Conservation (phyloP, 2,888 invertebrate species). For the Torymus tubicola region DNA sequence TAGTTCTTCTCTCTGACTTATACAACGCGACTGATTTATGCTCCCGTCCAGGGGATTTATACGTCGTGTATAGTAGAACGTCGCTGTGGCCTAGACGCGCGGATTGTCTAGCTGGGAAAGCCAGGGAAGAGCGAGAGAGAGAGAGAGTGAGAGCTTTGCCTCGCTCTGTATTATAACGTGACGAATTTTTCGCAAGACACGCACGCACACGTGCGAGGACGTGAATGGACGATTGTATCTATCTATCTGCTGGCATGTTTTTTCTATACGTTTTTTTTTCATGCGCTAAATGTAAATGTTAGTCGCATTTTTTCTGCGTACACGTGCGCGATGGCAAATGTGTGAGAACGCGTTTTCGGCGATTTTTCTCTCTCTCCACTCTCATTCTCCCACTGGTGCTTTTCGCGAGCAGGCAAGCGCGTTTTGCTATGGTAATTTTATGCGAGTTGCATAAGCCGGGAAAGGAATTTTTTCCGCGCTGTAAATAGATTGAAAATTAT, state of each 20-base stretch:
- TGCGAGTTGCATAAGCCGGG: too few relatives aligned
- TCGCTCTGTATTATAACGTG: slow-evolving; percentile 8
- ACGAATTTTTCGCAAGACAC: slow-evolving; percentile 38
- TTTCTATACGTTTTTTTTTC: slow-evolving; percentile 8
- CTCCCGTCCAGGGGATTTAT: slow-evolving; percentile 21
- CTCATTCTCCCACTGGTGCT: not conserved
- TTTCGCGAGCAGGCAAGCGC: too few relatives aligned
- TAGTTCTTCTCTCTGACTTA: too few relatives aligned
- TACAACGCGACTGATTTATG: slow-evolving; percentile 45
- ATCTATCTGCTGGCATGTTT: not conserved
- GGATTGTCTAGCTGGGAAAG: slow-evolving; percentile 38
- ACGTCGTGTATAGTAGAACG: too few relatives aligned
- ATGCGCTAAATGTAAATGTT: slow-evolving; percentile 18
- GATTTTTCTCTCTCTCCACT: too few relatives aligned
- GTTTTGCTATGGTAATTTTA: too few relatives aligned
- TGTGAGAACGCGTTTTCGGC: not conserved
- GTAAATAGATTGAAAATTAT: too few relatives aligned
- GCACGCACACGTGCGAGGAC: not conserved
- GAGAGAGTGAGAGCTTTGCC: too few relatives aligned
- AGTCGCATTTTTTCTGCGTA: not conserved
- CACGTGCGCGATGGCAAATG: not conserved
- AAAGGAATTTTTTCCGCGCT: too few relatives aligned
- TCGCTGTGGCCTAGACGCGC: too few relatives aligned
- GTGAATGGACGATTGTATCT: not conserved
- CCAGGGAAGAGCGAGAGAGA: too few relatives aligned